phyloP scores from a whole-genome alignment of 2,888 invertebrate species.

The Spisula subtruncata region DNA sequence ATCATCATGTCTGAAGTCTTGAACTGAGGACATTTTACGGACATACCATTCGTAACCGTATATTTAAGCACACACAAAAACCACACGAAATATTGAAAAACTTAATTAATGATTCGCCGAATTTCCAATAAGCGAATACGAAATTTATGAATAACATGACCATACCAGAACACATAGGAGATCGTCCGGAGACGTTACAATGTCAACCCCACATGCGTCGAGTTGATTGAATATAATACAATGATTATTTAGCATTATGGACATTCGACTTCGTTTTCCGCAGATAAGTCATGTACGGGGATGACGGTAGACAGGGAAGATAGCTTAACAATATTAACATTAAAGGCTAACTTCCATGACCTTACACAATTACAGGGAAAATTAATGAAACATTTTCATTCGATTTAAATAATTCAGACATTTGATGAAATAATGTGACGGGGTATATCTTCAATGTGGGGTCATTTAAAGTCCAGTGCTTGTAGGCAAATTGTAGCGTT shows the following conservation, averaged over 20 bases:
- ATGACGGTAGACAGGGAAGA: background rate
- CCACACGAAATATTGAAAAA: background rate
- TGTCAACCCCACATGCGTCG: background rate
- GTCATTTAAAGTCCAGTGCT: constrained; percentile 10
- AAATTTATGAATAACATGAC: constrained; percentile 6
- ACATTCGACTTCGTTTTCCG: background rate
- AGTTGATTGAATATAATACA: background rate
- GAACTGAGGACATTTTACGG: background rate
- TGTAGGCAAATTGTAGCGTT: background rate
- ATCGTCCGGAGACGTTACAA: background rate
- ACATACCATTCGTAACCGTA: background rate
- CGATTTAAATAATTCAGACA: constrained; percentile 9
- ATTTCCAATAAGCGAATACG: constrained; percentile 29
- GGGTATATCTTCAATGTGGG: background rate
- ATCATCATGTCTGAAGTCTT: background rate
- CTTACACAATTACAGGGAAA: constrained; percentile 22
- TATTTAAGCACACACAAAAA: background rate
- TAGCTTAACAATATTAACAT: constrained; percentile 21
- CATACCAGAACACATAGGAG: constrained; percentile 11
- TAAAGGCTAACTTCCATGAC: background rate
- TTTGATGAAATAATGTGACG: background rate
- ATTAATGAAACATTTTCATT: constrained; percentile 2
- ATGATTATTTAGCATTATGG: background rate
- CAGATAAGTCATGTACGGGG: constrained; percentile 1
- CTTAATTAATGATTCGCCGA: constrained; percentile 7